These are phyloP conservation scores for Gasterosteus nipponicus DNA, from an alignment of 2,113 vertebrate genomes.

Conservation along the genomic window DNA sequence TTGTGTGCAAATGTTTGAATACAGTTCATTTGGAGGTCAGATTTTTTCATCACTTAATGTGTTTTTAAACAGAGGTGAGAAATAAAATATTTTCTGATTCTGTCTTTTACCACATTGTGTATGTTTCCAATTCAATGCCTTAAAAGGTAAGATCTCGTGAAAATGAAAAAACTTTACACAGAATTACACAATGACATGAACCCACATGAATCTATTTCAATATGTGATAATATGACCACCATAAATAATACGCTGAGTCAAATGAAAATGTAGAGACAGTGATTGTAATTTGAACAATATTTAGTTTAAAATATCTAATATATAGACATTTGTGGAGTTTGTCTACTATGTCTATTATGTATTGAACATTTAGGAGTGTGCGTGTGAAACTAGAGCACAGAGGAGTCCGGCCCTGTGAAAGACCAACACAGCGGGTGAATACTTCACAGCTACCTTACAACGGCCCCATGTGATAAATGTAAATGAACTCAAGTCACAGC, in stretches of 20 bases:
- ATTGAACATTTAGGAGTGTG: background rate
- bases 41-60: slow-evolving; percentile 31
- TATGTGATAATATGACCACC: too few species aligned
- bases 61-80: slow-evolving; percentile 17
- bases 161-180: too few species aligned
- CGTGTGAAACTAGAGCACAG: too few species aligned
- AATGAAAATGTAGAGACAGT: background rate
- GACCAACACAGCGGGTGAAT: too few species aligned
- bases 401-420: too few species aligned
- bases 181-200: too few species aligned
- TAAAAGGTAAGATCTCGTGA: background rate
- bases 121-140: background rate
- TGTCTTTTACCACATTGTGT: background rate
- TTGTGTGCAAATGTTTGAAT: slow-evolving; percentile 33
- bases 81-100: slow-evolving; percentile 46
- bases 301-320: too few species aligned
- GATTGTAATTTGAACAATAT: background rate
- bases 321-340: too few species aligned
- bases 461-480: too few species aligned
- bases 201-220: too few species aligned
- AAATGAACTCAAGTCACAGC: too few species aligned
- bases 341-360: background rate
- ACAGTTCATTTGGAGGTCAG: slow-evolving; percentile 12
- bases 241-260: background rate
- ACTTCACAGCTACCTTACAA: too few species aligned